These are phyloP conservation scores for Atrina japonica DNA, from an alignment of 2,888 invertebrate genomes.

Conservation along the genomic window DNA sequence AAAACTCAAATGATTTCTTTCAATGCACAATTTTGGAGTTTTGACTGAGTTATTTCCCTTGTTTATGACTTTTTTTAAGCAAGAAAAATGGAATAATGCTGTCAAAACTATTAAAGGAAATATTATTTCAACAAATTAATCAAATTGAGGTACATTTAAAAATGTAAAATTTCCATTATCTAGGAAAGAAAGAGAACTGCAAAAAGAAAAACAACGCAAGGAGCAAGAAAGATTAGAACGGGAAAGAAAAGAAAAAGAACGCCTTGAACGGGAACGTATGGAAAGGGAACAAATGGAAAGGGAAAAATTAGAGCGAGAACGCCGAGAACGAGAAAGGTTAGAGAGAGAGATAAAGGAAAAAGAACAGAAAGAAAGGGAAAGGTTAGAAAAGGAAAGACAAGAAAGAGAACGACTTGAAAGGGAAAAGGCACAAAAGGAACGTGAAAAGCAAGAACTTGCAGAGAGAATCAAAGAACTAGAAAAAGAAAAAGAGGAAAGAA, in stretches of 20 bases:
- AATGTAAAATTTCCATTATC: too few relatives aligned
- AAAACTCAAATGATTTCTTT: too few relatives aligned
- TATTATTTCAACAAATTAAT: too few relatives aligned
- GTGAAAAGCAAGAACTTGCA: conserved; percentile 20
- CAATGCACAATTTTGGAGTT: too few relatives aligned
- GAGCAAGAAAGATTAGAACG: conserved; percentile 62
- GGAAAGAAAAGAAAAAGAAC: conserved; percentile 65
- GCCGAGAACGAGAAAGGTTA: conserved; percentile 6
- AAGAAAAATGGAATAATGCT: too few relatives aligned
- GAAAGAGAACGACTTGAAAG: conserved; percentile 24
- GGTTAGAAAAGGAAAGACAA: conserved; percentile 17
- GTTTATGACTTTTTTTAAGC: too few relatives aligned
- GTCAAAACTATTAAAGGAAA: too few relatives aligned
- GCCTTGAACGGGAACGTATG: conserved; percentile 73
- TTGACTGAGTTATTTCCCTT: too few relatives aligned
- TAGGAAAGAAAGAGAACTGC: conserved; percentile 73
- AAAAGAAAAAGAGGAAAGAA: conserved; percentile 25
- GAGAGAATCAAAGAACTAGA: conserved; percentile 24
- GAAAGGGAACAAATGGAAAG: conserved; percentile 82
- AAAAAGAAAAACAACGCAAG: conserved; percentile 9
- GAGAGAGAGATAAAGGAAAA: conserved; percentile 24
- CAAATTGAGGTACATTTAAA: too few relatives aligned
- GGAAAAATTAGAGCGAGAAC: conserved; percentile 40
- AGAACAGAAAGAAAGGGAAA: conserved; percentile 13
- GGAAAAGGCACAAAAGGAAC: conserved; percentile 48